Evolutionary conservation across 2,797 vertebrate genomes (phyloP).

Genomic region (Poecilia velifera): DNA sequence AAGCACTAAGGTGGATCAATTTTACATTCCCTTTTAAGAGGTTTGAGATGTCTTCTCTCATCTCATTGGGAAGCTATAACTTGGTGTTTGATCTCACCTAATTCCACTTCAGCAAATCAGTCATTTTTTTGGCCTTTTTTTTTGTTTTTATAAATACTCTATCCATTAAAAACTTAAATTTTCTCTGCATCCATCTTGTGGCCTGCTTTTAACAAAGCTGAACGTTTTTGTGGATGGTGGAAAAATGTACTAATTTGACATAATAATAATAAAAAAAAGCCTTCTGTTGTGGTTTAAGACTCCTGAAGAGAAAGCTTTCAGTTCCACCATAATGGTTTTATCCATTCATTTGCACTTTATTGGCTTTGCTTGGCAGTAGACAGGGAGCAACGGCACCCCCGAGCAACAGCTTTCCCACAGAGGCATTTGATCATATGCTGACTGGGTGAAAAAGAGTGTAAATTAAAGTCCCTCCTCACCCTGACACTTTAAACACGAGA

Average conservation of each 20-base stretch:
- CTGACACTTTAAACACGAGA: conserved; percentile 75
- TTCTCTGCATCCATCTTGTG: conserved; percentile 45
- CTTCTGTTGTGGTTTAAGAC: conserved; percentile 46
- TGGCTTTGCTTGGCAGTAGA: conserved; percentile 68
- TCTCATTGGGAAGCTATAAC: conserved; percentile 60
- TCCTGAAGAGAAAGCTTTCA: conserved; percentile 50
- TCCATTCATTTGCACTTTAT: conserved; percentile 73
- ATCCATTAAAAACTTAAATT: conserved; percentile 22
- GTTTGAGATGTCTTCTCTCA: conserved; percentile 28
- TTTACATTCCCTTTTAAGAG: conserved; percentile 67
- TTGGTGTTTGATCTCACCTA: conserved; percentile 57
- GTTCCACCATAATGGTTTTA: conserved; percentile 70
- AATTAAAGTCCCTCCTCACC: conserved; percentile 68
- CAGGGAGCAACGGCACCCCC: conserved; percentile 52
- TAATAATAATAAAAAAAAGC: not conserved
- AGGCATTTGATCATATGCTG: conserved; percentile 72
- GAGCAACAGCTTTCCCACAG: conserved; percentile 69
- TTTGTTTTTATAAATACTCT: conserved; percentile 6
- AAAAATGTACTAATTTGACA: conserved; percentile 40
- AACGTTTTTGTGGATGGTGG: not conserved
- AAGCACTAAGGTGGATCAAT: conserved; percentile 68
- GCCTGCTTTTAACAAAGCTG: conserved; percentile 33
- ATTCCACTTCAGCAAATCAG: conserved; percentile 57
- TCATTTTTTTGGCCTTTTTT: conserved; percentile 6
- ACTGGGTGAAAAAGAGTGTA: conserved; percentile 63